phyloP scores from a whole-genome alignment of 2,797 vertebrate species.

The Sebastes iracundus region DNA sequence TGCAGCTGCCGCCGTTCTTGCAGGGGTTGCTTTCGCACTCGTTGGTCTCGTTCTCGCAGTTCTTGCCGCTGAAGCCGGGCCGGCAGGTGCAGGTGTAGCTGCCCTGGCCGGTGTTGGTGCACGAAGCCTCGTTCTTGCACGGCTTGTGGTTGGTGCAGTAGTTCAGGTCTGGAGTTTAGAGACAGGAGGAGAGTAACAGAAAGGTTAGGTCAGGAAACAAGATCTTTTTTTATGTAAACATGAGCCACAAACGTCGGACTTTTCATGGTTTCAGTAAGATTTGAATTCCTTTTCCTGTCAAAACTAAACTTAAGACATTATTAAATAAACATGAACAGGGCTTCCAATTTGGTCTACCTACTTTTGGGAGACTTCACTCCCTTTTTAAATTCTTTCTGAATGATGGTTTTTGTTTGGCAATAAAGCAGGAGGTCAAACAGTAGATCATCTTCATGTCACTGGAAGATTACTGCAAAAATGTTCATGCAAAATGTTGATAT shows the following conservation, averaged over 20 bases:
- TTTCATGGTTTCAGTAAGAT: neutral
- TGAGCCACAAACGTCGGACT: neutral
- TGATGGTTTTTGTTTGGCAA: neutral
- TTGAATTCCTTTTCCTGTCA: neutral
- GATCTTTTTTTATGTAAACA: neutral
- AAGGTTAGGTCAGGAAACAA: neutral
- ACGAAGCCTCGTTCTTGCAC: conserved; percentile 84
- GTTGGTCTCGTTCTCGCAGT: conserved; percentile 85
- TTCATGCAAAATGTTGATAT: neutral
- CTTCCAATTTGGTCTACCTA: neutral
- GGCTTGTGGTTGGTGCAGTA: conserved; percentile 91
- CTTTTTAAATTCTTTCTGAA: neutral
- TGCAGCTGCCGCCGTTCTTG: conserved; percentile 92
- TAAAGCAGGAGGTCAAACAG: neutral
- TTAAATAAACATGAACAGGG: neutral
- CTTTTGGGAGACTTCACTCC: neutral
- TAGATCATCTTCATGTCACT: neutral
- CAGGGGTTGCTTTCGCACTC: conserved; percentile 91
- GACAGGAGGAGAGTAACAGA: neutral
- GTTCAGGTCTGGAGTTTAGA: conserved; percentile 80
- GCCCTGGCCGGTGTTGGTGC: conserved; percentile 89
- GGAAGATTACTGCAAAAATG: neutral
- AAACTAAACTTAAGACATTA: neutral
- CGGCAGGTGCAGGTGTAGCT: conserved; percentile 88
- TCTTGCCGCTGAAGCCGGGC: conserved; percentile 79